Base-by-base conservation (phyloP, 2,888 invertebrate genomes). In the Gonocerus acuteangulatus region DNA sequence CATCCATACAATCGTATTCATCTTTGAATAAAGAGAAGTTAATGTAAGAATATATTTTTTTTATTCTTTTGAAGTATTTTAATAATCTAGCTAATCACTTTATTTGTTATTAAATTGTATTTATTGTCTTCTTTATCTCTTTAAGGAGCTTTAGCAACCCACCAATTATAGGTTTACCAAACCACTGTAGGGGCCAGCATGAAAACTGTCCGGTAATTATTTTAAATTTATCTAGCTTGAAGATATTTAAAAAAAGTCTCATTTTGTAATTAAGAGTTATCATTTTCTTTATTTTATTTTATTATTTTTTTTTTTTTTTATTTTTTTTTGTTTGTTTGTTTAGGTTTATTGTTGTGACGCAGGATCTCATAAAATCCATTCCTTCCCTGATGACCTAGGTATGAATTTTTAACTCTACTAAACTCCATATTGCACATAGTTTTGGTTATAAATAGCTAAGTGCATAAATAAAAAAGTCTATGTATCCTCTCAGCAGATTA, bases 271-370 rank as follows among this genome's bases (percentile, higher is more conserved):
- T n/a, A n/a, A n/a, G n/a, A n/a, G n/a, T 19, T 48, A 48, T 4
- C 4, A 21, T 48, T 7, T 48, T 18, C 6, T 21, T 48, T 18
- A 48, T 13, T 7, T 48, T 44, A 42, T 56, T 15, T 7, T 9
- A 44, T 36, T 51, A 45, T 47, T 19, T 16, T 22, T 21, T 48
- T 19, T 9, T 56, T 11, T 13, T 7, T 48, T 21, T 34, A 21
- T 39, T 48, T 62, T n/a, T n/a, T n/a, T n/a, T n/a, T n/a, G n/a
- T n/a, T n/a, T n/a, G n/a, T 56, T n/a, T 39, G 13, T 61, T 2
- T 22, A 66, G 66, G 60, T 58, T 36, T 63, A 58, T 48, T 66
- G 66, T 60, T 66, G 66, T 45, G 65, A 61, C 21, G 42, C 49
- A 16, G 59, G 60, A 32, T 52, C 51, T 6, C 45, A 39, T n/a